Evolutionary conservation across 2,113 vertebrate genomes (phyloP), one percentile per base, ranked within the genome.

Genomic region (Arenaria interpres): DNA sequence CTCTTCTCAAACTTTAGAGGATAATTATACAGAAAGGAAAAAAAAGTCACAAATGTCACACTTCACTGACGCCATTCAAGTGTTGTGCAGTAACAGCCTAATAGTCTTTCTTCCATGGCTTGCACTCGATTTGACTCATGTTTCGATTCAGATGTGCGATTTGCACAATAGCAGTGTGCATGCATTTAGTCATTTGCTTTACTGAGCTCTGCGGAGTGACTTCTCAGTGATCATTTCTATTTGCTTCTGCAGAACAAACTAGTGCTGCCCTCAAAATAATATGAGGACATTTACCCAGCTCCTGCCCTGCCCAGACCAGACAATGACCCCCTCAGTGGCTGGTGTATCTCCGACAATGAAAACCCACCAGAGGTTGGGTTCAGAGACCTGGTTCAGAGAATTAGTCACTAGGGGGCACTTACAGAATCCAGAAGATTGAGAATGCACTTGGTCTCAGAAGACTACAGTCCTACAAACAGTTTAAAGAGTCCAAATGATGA

Each of bases 321-420:
- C 27, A 53, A 17, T 53, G 30, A 24, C 23, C 33, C 41, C 37
- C 48, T 28, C 71, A 33, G 10, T 2, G 28, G 43, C 37, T 63
- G 41, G 6, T 45, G 10, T 16, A 30, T 14, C 57, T 53, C 30
- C 1, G 1, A 25, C 64, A 37, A 1, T 15, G 68, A 72, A 78
- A 93, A 35, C 14, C 32, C 69, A 63, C 4, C 33, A 30, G 22
- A 48, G 43, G 48, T 48, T 23, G 21, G 48, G 48, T 48, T 22
- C 21, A 48, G 46, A 48, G 46, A 48, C 46, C 46, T 24, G 5
- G 45, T 73, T 56, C 71, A 60, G 37, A 56, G 37, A 51, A 76
- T 48, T 11, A 43, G 85, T 79, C 95, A 62, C 90, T 93, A 95
- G 96, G 88, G 94, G 95, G 92, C 94, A 85, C 95, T 66, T 79